These are phyloP conservation scores for Drosophila ercepeae DNA, from an alignment of 1,140 invertebrate genomes.

Conservation along the genomic window DNA sequence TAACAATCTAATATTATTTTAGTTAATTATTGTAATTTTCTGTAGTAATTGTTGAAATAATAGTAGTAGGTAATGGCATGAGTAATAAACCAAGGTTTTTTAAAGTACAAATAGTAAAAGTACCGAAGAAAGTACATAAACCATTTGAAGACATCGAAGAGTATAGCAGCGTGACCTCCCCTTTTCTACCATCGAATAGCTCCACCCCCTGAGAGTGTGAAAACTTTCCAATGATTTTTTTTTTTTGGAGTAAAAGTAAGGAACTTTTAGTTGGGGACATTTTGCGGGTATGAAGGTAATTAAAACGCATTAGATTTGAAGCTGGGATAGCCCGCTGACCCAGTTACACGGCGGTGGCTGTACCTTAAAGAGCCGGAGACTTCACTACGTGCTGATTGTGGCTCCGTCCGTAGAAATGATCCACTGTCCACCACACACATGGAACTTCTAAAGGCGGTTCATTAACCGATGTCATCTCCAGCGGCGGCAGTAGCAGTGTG, in stretches of 20 bases:
- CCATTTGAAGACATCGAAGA: background rate
- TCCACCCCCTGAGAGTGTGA: slow-evolving; percentile 15
- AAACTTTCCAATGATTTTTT: slow-evolving; percentile 43
- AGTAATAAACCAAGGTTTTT: background rate
- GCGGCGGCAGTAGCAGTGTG: background rate
- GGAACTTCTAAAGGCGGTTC: slow-evolving; percentile 39
- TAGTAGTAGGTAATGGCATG: background rate
- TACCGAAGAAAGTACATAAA: background rate
- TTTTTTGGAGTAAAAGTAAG: slow-evolving; percentile 13
- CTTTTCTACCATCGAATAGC: background rate
- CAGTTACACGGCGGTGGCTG: slow-evolving; percentile 42
- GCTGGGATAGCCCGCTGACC: slow-evolving; percentile 47
- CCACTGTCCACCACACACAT: background rate
- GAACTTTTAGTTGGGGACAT: slow-evolving; percentile 26
- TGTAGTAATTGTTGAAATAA: background rate
- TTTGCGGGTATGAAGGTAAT: slow-evolving; percentile 28
- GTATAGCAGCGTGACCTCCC: slow-evolving; percentile 8
- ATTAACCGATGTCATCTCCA: slow-evolving; percentile 45
- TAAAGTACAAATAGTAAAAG: background rate
- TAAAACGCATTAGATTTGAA: slow-evolving; percentile 51
- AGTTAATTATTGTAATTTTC: background rate
- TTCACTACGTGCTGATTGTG: slow-evolving; percentile 41
- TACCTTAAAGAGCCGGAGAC: slow-evolving; percentile 16
- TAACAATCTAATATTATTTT: background rate
- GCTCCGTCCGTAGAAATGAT: background rate